These are phyloP conservation scores for Glandiceps talaboti DNA, from an alignment of 53 echinoderm and acorn worm genomes.

Conservation along the genomic window DNA sequence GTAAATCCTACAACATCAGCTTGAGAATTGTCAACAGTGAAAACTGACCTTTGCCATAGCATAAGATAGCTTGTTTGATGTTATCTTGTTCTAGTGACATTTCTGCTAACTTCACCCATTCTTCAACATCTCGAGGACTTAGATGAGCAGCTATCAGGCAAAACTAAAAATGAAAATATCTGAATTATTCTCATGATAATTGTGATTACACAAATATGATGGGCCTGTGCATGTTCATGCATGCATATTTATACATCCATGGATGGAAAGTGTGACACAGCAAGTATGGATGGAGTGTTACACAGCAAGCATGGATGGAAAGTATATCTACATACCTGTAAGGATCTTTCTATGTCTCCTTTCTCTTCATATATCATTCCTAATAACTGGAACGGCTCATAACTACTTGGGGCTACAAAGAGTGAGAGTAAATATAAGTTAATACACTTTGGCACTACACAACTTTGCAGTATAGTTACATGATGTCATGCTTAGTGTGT, in stretches of 20 bases:
- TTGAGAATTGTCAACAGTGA: too few relatives aligned
- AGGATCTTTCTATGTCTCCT: slow-evolving; percentile 58
- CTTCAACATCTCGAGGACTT: slow-evolving; percentile 53
- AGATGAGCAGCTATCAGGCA: slow-evolving; percentile 61
- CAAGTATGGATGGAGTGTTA: too few relatives aligned
- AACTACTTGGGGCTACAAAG: slow-evolving; percentile 41
- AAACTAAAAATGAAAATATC: slow-evolving; percentile 31
- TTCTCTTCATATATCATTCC: slow-evolving; percentile 83
- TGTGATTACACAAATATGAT: too few relatives aligned
- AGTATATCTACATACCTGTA: slow-evolving; percentile 49
- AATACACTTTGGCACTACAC: too few relatives aligned
- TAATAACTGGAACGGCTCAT: slow-evolving; percentile 79
- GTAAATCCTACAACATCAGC: too few relatives aligned
- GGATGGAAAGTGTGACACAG: too few relatives aligned
- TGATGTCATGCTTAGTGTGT: too few relatives aligned
- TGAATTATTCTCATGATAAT: too few relatives aligned
- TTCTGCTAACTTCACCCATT: slow-evolving; percentile 74
- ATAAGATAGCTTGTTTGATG: slow-evolving; percentile 46
- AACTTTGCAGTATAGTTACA: too few relatives aligned
- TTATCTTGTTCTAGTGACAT: slow-evolving; percentile 58
- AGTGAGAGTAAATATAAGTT: background rate
- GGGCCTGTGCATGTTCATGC: too few relatives aligned
- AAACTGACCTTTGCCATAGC: slow-evolving; percentile 76
- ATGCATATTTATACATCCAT: too few relatives aligned
- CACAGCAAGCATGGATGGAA: too few relatives aligned